Evolutionary conservation across 2,888 invertebrate species (phyloP), one percentile per base, ranked within the genome.

Genomic region (Volucella zonaria): DNA sequence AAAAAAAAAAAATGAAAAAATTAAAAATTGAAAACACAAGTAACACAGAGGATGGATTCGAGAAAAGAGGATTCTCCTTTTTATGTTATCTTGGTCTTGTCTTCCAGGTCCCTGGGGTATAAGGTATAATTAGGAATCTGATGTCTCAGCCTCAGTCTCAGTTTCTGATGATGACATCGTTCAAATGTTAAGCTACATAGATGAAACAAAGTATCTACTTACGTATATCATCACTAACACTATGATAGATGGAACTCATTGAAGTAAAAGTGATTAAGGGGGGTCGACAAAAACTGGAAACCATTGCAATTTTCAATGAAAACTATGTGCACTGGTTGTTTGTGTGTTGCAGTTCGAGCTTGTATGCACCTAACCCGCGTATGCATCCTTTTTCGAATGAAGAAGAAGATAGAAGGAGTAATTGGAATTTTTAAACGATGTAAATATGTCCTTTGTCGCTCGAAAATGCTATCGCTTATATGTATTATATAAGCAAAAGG

Each of bases 91-190:
- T n/a, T 64, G 45, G 40, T 31, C 31, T 31, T 31, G 31, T 31
- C 31, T 31, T 31, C 8, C 61, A 54, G 49, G 38, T 59, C 73
- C 42, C 43, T 43, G 47, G 66, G 76, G 71, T 71, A 59, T 82
- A 82, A 82, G 76, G 71, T 71, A 59, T 82, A 82, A 82, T 82
- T 77, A 77, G 59, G 59, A 81, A 66, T 61, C 51, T 31, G 31
- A 31, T 6, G 31, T 31, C 2, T 31, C 31, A 31, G 31, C 6
- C 31, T 59, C 42, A 38, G 62, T 75, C 77, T 78, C 73, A 67
- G 71, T 61, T 70, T 74, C 64, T 79, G 79, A 79, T 64, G 79
- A 83, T 74, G 82, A 83, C 79, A 79, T 83, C 79, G 79, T 79
- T 79, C 68, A 83, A 79, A 79, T 83, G 64, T 70, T 83, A 75